phyloP scores from a whole-genome alignment of 2,113 vertebrate genomes.

The Henicopernis longicauda region DNA sequence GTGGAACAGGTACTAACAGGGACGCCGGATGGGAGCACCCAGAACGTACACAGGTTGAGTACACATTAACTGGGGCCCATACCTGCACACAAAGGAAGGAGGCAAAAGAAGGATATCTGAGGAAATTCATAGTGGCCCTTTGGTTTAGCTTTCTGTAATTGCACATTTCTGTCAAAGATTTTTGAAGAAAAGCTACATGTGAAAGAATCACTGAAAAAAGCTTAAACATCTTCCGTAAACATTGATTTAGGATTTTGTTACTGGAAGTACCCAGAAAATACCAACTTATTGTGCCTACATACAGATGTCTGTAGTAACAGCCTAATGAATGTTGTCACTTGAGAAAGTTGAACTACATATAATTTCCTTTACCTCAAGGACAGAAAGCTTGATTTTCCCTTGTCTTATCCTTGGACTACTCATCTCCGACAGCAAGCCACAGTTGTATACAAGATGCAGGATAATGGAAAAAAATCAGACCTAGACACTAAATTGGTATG shows the following conservation, averaged over 20 bases:
- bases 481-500: neutral
- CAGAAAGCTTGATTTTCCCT: conserved; percentile 27
- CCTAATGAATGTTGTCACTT: conserved; percentile 31
- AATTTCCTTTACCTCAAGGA: conserved; percentile 15
- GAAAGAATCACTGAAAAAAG: neutral
- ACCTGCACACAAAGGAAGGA: neutral
- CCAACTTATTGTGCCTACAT: neutral
- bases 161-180: neutral
- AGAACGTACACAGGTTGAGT: neutral
- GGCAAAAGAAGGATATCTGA: neutral
- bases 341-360: conserved; percentile 6
- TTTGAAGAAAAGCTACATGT: neutral
- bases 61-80: neutral
- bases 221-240: neutral
- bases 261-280: conserved; percentile 3
- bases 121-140: neutral
- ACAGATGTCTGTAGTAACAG: neutral
- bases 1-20: neutral
- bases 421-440: neutral
- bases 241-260: neutral
- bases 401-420: conserved; percentile 8
- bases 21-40: conserved; percentile 1
- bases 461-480: neutral
- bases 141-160: neutral
- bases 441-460: neutral